Conservation (phyloP, 2,797 vertebrate genomes). For the Lutjanus campechanus region DNA sequence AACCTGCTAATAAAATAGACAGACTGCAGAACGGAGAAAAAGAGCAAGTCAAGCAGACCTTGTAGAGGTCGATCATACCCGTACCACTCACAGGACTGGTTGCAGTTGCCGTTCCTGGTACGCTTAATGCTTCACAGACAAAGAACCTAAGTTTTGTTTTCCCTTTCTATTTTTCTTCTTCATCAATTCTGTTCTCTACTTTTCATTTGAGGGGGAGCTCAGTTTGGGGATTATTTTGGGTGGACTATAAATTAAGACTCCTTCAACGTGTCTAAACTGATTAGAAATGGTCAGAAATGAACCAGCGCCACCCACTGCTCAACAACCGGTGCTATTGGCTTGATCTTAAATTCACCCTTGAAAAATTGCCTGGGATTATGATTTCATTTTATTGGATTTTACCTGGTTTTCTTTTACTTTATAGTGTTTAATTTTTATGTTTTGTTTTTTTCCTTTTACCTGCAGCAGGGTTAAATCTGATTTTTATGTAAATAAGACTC, state of each 20-base stretch:
- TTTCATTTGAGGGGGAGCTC: slow-evolving; percentile 33
- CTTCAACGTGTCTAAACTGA: slow-evolving; percentile 48
- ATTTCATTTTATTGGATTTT: slow-evolving; percentile 52
- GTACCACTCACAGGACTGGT: slow-evolving; percentile 65
- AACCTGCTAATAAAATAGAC: slow-evolving; percentile 72
- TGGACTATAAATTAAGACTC: slow-evolving; percentile 64
- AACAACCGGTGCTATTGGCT: slow-evolving; percentile 79
- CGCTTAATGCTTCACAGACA: slow-evolving; percentile 74
- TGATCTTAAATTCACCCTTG: slow-evolving; percentile 72
- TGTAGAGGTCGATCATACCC: slow-evolving; percentile 58
- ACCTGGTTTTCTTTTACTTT: slow-evolving; percentile 51
- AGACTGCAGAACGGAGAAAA: slow-evolving; percentile 57
- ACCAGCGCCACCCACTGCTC: slow-evolving; percentile 62
- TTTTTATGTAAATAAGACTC: slow-evolving; percentile 80
- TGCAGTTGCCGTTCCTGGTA: slow-evolving; percentile 62
- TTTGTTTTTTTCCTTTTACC: slow-evolving; percentile 37
- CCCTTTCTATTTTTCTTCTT: slow-evolving; percentile 19
- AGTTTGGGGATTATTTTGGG: slow-evolving; percentile 48
- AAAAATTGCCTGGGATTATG: slow-evolving; percentile 35
- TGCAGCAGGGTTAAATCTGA: slow-evolving; percentile 71
- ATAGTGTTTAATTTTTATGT: slow-evolving; percentile 3
- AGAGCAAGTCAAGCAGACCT: slow-evolving; percentile 63
- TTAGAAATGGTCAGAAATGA: slow-evolving; percentile 60
- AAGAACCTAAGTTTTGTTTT: slow-evolving; percentile 54
- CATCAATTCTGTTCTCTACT: slow-evolving; percentile 17